Base-by-base conservation (phyloP, 2,797 vertebrate species). In the Pangasius sanitwongsei region DNA sequence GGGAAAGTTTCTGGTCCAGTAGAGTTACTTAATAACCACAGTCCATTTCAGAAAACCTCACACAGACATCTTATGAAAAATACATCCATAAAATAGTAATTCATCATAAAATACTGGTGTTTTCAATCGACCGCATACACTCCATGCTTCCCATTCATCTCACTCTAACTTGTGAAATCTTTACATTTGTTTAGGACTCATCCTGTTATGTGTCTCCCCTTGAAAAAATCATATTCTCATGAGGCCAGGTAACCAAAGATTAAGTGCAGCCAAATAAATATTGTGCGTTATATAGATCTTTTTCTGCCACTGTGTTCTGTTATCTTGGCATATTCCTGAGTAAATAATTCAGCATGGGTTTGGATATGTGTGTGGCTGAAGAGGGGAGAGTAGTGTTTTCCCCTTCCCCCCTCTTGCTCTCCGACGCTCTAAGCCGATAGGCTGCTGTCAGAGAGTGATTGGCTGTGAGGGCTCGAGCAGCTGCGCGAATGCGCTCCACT, bases 401-500 rank as follows among this genome's bases (percentile, higher is more conserved):
- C 82, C 86, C 74, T 75, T 81, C 70, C 83, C 83, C 31, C 82
- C 31, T 91, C 92, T 84, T 82, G 92, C 90, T 81, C 65, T 75
- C 34, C 31, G 50, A 83, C 59, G 67, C 88, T 86, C 63, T 86
- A 88, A 91, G 90, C 90, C 87, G 88, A 91, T 88, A 89, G 90
- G 88, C 88, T 89, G 75, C 82, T 87, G 89, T 89, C 87, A 89
- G 83, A 72, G 86, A 88, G 81, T 83, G 91, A 91, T 89, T 92
- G 92, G 88, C 90, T 92, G 85, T 77, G 81, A 91, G 86, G 89
- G 70, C 82, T 88, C 74, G 63, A 91, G 89, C 91, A 92, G 89
- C 91, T 91, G 92, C 89, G 48, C 83, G 67, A 86, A 89, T 89
- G 85, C 37, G 44, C 90, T 91, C 83, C 74, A 86, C 89, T 90